Base-by-base conservation (phyloP, 64 coral and sea anemone genomes). In the Montipora cactus region DNA sequence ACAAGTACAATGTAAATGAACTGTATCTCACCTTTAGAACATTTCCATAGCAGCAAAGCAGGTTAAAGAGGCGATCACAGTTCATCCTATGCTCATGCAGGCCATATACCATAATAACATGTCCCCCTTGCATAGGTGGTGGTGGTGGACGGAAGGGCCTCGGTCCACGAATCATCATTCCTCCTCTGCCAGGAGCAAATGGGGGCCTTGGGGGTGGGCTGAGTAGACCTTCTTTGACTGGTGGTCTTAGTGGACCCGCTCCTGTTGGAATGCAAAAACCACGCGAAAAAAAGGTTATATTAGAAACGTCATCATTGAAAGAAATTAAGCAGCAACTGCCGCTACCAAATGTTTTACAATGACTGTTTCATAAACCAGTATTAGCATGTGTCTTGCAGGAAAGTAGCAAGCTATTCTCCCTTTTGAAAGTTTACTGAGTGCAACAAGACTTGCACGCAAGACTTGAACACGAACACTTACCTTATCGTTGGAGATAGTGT, bases 41-140 rank as follows among this genome's bases (percentile, higher is more conserved):
- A 94, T 99, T 99, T 5, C 98, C 98, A 99, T 96, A 99, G 79
- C 95, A 96, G 91, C 98, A 99, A 47, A 99, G 75, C 48, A 99
- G 58, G 18, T 99, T 99, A 23, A 99, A 99, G 15, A 99, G 79
- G 47, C 87, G 81, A 9, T 99, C 92, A 90, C 98, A 99, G 59
- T 96, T 96, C 92, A 99, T 94, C 84, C 94, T 99, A 44, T 95
- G 28, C n/a, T 92, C 77, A 79, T 99, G 71, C 18, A 99, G 85
- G 8, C 98, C 98, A 74, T 99, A 99, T 2, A 89, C 90, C 98
- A 99, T 99, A 12, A 96, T 64, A 44, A 99, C 98, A 78, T 89
- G 92, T 0, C 92, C 92, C 19, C 94, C 94, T n/a, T 89, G 53
- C 12, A 88, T 84, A 28, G 83, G 58, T 52, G 83, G 87, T 11